Evolutionary conservation across 2,113 vertebrate species (phyloP).

Genomic region (Heptranchias perlo): DNA sequence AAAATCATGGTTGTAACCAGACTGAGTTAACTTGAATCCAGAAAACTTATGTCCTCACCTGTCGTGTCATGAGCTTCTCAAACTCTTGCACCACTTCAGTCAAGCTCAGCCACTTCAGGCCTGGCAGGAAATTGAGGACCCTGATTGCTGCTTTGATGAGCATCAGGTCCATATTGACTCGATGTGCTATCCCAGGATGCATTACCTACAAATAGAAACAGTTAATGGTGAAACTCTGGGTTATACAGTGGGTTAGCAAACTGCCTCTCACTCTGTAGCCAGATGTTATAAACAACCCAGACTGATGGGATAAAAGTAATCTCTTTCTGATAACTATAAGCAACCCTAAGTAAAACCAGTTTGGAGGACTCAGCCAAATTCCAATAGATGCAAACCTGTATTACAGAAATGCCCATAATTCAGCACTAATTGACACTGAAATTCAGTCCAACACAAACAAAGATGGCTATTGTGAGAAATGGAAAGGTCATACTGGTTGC

Average conservation of each 20-base stretch:
- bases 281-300: neutral
- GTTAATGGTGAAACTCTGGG: neutral
- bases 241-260: neutral
- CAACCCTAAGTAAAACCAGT: neutral
- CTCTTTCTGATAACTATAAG: neutral
- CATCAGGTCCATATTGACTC: slow-evolving; percentile 79
- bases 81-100: slow-evolving; percentile 85
- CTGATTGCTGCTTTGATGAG: slow-evolving; percentile 79
- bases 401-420: neutral
- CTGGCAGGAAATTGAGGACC: slow-evolving; percentile 74
- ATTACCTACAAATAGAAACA: slow-evolving; percentile 64
- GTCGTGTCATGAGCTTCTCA: slow-evolving; percentile 90
- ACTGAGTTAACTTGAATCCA: slow-evolving; percentile 24
- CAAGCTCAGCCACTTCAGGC: slow-evolving; percentile 89
- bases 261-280: neutral
- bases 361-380: neutral
- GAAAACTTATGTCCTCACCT: slow-evolving; percentile 68
- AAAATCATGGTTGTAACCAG: neutral
- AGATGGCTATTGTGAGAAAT: neutral
- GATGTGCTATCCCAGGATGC: slow-evolving; percentile 78
- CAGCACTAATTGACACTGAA: neutral
- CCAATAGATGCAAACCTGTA: too few species aligned
- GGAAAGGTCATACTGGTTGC: neutral
- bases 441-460: neutral
- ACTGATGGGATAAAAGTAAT: neutral